Percentiles rank a stretch among this genome's conserved stretches.
Evolutionary conservation across 2,113 vertebrate species (phyloP).

Genomic region (Saccopteryx bilineata): DNA sequence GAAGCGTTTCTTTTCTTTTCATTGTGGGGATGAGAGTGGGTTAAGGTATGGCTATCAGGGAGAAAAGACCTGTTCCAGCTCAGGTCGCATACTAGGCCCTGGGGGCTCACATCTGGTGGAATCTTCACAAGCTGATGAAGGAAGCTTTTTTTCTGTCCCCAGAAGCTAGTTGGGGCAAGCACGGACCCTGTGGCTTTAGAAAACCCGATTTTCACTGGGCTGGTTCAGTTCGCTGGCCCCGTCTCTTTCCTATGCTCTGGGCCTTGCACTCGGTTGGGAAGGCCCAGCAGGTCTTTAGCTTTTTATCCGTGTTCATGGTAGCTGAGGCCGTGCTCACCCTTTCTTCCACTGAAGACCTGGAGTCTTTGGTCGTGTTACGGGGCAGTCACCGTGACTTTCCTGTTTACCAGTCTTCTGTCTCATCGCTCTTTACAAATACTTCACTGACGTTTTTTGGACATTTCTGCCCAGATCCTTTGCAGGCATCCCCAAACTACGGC

Average conservation of each 20-base stretch:
- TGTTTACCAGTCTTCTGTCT: slow-evolving; percentile 81
- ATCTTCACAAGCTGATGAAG: neutral
- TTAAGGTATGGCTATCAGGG: no score
- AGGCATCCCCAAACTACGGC: no score
- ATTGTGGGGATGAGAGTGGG: neutral
- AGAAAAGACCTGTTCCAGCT: slow-evolving; percentile 50
- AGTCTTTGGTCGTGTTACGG: slow-evolving; percentile 81
- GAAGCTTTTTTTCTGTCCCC: slow-evolving; percentile 42
- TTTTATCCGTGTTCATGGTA: slow-evolving; percentile 86
- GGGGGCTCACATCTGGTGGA: slow-evolving; percentile 87
- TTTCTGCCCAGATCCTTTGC: slow-evolving; percentile 52
- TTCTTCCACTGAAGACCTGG: slow-evolving; percentile 86
- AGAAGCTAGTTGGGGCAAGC: slow-evolving; percentile 69
- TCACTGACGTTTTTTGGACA: slow-evolving; percentile 48
- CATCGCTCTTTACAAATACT: slow-evolving; percentile 86
- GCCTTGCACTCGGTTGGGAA: slow-evolving; percentile 91
- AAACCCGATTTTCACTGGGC: neutral
- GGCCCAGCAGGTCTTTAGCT: slow-evolving; percentile 83
- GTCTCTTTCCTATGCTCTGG: slow-evolving; percentile 62
- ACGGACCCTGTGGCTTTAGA: neutral
- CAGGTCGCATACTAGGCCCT: slow-evolving; percentile 41
- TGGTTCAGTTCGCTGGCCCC: neutral
- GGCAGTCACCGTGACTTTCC: slow-evolving; percentile 82
- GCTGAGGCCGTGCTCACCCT: slow-evolving; percentile 84
- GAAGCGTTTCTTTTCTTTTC: neutral